Percentiles rank a stretch among this genome's conserved stretches.
These are phyloP conservation scores for Petrocephalus microphthalmus DNA, from an alignment of 2,113 vertebrate genomes.

Conservation along the genomic window DNA sequence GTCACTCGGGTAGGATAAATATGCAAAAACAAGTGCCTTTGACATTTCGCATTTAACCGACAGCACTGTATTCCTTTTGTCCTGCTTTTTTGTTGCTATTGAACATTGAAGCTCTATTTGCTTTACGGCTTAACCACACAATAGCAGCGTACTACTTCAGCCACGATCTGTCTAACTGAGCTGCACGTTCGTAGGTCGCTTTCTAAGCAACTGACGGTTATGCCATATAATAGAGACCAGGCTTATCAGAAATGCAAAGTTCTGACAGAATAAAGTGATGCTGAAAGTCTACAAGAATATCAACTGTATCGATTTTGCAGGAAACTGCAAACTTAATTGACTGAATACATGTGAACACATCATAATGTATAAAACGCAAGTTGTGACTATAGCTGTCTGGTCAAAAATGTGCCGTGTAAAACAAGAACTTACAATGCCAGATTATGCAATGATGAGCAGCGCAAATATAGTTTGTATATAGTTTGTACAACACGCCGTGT, in stretches of 20 bases:
- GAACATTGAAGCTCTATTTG: neutral
- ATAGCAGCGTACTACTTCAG: neutral
- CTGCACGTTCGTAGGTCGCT: neutral
- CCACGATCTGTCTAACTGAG: neutral
- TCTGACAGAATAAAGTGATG: neutral
- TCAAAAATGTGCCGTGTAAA: neutral
- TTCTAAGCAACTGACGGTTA: neutral
- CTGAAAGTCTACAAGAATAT: neutral
- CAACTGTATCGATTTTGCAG: neutral
- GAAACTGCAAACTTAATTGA: neutral
- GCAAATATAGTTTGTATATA: neutral
- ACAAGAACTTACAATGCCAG: no score
- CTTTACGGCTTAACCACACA: neutral
- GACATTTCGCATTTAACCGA: neutral
- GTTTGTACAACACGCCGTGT: neutral
- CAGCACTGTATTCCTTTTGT: neutral
- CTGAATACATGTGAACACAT: neutral
- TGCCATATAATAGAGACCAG: neutral
- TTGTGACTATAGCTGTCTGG: neutral
- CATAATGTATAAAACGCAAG: neutral
- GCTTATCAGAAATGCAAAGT: neutral
- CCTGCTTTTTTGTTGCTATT: neutral
- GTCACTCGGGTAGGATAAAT: constrained; percentile 4
- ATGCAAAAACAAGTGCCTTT: neutral
- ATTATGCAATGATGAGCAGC: no score